A percentile compares a stretch with the other conserved stretches of the same genome.
phyloP scores from a whole-genome alignment of 2,113 vertebrate genomes.

The Paramormyrops kingsleyae region DNA sequence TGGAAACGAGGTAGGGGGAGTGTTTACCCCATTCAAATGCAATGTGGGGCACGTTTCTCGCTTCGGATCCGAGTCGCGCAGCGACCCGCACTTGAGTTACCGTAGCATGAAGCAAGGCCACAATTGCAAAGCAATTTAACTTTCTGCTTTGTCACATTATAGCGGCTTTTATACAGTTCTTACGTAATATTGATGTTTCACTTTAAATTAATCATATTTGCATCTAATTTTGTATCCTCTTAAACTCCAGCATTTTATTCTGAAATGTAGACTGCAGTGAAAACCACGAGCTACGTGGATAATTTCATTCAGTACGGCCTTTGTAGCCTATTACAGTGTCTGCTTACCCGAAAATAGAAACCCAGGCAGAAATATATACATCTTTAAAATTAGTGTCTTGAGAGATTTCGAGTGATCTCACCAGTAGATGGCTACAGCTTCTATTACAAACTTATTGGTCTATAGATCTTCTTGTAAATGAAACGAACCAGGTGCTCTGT shows the following conservation, averaged over 20 bases:
- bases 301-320: neutral
- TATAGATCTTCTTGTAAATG: neutral
- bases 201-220: neutral
- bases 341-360: neutral
- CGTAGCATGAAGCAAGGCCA: neutral
- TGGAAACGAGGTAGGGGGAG: slow-evolving; percentile 69
- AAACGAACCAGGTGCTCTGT: neutral
- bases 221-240: neutral
- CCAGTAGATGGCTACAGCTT: neutral
- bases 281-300: neutral
- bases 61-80: slow-evolving; percentile 36
- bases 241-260: neutral
- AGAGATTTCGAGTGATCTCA: neutral
- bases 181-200: neutral
- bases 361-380: neutral
- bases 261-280: neutral
- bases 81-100: slow-evolving; percentile 18
- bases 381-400: neutral
- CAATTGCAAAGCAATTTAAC: neutral
- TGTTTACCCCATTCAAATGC: slow-evolving; percentile 67
- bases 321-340: neutral
- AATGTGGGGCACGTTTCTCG: slow-evolving; percentile 49
- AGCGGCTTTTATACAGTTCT: neutral
- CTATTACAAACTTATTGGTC: neutral
- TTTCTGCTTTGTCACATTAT: neutral